Conservation (phyloP, 2,113 vertebrate genomes). For the Rhinoderma darwinii region DNA sequence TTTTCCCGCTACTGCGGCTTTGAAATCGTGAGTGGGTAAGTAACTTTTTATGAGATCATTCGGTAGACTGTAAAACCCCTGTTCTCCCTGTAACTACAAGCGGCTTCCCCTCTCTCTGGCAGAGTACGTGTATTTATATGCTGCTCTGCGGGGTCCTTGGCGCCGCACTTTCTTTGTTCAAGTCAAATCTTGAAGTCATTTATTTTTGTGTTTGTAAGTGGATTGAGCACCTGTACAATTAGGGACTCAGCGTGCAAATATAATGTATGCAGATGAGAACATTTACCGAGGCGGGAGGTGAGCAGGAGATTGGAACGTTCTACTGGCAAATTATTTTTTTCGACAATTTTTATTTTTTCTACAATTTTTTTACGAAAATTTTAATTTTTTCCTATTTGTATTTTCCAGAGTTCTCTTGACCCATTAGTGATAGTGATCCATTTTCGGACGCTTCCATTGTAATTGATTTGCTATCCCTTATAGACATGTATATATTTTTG, state of each 20-base stretch:
- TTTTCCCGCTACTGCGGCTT: too few species aligned
- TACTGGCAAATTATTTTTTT: slow-evolving; percentile 18
- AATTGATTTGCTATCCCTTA: background rate
- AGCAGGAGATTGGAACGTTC: background rate
- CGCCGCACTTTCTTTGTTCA: slow-evolving; percentile 3
- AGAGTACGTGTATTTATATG: background rate
- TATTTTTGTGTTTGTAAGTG: background rate
- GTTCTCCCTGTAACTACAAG: background rate
- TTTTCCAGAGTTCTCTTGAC: background rate
- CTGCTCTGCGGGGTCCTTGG: background rate
- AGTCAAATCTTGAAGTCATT: background rate
- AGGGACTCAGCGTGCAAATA: slow-evolving; percentile 33
- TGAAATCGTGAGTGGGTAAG: background rate
- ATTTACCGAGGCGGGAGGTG: slow-evolving; percentile 38
- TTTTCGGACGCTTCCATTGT: background rate
- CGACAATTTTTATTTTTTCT: background rate
- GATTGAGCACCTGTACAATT: slow-evolving; percentile 51
- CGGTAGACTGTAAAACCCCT: background rate
- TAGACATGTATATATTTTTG: background rate
- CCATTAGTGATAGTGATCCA: background rate
- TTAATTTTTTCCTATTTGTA: background rate
- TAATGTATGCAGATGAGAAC: slow-evolving; percentile 50
- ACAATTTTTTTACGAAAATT: too few species aligned
- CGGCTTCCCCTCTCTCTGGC: background rate
- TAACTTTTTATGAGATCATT: background rate